Evolutionary conservation across 2,888 invertebrate species (phyloP).

Genomic region (Sialis fuliginosa): DNA sequence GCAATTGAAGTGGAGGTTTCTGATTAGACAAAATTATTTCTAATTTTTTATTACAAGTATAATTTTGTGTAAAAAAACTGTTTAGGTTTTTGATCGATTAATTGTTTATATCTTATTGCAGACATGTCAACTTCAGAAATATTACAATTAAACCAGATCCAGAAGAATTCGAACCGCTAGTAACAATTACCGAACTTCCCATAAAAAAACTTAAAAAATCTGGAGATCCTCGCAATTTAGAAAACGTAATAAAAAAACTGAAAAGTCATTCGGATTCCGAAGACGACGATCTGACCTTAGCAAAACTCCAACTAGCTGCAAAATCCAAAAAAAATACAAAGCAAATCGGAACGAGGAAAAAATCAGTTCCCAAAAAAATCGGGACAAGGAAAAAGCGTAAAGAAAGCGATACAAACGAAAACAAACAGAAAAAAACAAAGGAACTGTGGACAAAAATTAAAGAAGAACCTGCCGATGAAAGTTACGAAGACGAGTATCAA

Average conservation of each 20-base stretch:
- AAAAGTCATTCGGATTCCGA: constrained; percentile 1
- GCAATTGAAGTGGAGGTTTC: too few species aligned
- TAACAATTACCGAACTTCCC: constrained; percentile 8
- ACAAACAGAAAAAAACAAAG: neutral
- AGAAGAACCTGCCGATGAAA: neutral
- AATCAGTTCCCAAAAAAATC: constrained; percentile 3
- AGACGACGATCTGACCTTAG: constrained; percentile 3
- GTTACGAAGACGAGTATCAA: constrained; percentile 4
- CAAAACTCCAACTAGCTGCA: neutral
- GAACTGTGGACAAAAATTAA: neutral
- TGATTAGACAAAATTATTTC: too few species aligned
- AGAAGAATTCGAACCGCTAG: constrained; percentile 8
- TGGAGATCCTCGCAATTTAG: neutral
- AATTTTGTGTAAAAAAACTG: too few species aligned
- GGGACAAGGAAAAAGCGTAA: neutral
- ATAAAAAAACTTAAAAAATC: neutral
- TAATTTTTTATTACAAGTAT: too few species aligned
- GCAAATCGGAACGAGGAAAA: neutral
- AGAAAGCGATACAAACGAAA: constrained; percentile 1
- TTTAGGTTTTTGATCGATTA: too few species aligned
- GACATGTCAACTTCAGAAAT: constrained; percentile 4
- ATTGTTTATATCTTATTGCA: too few species aligned
- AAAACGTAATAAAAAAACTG: constrained; percentile 1
- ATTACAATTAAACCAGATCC: constrained; percentile 6
- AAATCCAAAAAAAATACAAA: neutral